These are phyloP conservation scores for Antrozous pallidus DNA, from an alignment of 2,797 vertebrate genomes.

Conservation along the genomic window DNA sequence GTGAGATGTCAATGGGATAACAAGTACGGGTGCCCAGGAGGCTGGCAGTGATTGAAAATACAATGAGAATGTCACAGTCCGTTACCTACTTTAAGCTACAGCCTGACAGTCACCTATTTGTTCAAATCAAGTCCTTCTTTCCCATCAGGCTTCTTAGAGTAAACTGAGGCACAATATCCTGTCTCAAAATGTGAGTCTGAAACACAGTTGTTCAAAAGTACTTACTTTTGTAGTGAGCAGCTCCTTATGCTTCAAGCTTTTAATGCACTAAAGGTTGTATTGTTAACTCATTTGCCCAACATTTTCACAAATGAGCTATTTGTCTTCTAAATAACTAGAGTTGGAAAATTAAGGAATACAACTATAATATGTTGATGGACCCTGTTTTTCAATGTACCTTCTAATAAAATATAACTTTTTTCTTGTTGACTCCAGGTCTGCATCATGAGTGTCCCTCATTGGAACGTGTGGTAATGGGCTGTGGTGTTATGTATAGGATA, in stretches of 20 bases:
- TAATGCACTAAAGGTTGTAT: background rate
- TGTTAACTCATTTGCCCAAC: background rate
- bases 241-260: background rate
- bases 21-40: background rate
- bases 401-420: background rate
- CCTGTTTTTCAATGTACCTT: background rate
- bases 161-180: constrained; percentile 15
- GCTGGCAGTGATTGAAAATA: background rate
- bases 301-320: background rate
- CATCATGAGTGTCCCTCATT: no score
- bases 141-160: background rate
- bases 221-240: background rate
- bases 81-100: background rate
- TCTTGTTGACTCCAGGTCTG: background rate
- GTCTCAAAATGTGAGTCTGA: background rate
- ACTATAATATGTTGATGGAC: background rate
- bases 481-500: no score
- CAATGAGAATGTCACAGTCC: background rate
- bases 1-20: background rate
- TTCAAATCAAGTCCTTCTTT: constrained; percentile 52
- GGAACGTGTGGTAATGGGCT: background rate
- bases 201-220: constrained; percentile 21
- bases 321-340: background rate
- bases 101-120: constrained; percentile 7
- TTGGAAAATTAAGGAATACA: background rate